phyloP scores from a whole-genome alignment of 2,888 invertebrate genomes.

The Oegoconia quadripuncta region DNA sequence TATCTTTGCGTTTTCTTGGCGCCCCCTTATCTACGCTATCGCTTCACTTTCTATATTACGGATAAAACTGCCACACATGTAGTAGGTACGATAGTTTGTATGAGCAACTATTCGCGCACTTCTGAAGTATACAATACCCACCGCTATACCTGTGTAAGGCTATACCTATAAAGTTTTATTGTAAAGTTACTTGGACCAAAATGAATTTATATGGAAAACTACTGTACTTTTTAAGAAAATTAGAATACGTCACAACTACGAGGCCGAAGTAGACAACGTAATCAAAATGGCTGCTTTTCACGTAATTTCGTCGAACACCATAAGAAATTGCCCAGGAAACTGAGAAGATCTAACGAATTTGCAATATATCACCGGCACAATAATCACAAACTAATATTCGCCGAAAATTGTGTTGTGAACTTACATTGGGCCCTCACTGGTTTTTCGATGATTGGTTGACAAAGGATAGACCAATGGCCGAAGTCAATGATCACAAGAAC shows the following conservation, averaged over 20 bases:
- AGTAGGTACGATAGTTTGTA: no score
- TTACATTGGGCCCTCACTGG: conserved; percentile 80
- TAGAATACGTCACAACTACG: conserved; percentile 55
- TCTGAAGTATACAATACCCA: no score
- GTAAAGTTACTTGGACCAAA: background rate
- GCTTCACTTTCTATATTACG: no score
- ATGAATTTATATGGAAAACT: conserved; percentile 9
- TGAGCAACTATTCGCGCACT: no score
- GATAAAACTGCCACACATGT: no score
- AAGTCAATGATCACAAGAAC: conserved; percentile 86
- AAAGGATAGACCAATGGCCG: conserved; percentile 91
- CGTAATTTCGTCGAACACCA: conserved; percentile 46
- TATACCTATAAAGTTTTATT: background rate
- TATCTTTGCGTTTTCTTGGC: no score
- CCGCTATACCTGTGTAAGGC: no score
- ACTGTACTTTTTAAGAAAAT: conserved; percentile 26
- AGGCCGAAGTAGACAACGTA: conserved; percentile 59
- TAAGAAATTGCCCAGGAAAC: conserved; percentile 25
- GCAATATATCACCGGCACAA: conserved; percentile 32
- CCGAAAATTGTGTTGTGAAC: conserved; percentile 64
- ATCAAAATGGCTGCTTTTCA: conserved; percentile 74
- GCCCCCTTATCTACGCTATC: no score
- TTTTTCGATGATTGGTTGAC: conserved; percentile 94
- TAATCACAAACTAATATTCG: conserved; percentile 50
- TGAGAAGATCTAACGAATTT: conserved; percentile 32